Evolutionary conservation across 2,797 vertebrate species (phyloP).

Genomic region (Micropoecilia bifurca): DNA sequence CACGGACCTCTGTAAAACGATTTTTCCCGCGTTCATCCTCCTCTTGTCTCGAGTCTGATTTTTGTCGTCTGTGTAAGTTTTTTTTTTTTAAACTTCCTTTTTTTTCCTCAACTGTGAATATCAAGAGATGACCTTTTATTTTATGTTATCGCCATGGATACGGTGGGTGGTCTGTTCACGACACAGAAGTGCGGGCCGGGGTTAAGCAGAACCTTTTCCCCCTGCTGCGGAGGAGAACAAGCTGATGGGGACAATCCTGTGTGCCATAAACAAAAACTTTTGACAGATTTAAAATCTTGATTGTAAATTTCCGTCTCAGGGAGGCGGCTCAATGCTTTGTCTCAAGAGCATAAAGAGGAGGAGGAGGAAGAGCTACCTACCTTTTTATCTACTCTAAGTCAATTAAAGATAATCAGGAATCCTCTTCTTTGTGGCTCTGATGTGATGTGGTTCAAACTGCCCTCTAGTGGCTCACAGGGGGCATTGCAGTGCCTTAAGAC

Average conservation of each 20-base stretch:
- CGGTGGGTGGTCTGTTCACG: conserved; percentile 60
- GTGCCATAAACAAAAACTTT: conserved; percentile 80
- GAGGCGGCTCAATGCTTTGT: conserved; percentile 73
- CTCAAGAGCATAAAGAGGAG: conserved; percentile 61
- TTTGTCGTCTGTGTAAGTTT: conserved; percentile 18
- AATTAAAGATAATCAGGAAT: conserved; percentile 53
- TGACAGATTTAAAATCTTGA: conserved; percentile 70
- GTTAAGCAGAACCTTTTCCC: conserved; percentile 39
- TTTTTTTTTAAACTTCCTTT: conserved; percentile 55
- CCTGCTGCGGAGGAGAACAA: conserved; percentile 38
- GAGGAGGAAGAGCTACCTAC: conserved; percentile 59
- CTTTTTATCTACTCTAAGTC: conserved; percentile 64
- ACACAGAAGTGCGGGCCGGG: conserved; percentile 54
- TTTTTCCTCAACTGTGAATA: conserved; percentile 83
- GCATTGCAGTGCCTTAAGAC: conserved; percentile 74
- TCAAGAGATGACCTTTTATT: conserved; percentile 70
- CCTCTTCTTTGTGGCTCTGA: conserved; percentile 24
- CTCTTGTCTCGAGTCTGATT: conserved; percentile 57
- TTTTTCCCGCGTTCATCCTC: conserved; percentile 52
- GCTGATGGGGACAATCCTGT: conserved; percentile 81
- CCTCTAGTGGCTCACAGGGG: conserved; percentile 63
- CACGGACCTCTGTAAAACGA: conserved; percentile 23
- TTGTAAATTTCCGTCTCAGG: conserved; percentile 80
- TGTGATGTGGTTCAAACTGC: conserved; percentile 54
- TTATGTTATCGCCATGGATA: conserved; percentile 71